Evolutionary conservation across 2,888 invertebrate species (phyloP).

Genomic region (Saturnia japonica): DNA sequence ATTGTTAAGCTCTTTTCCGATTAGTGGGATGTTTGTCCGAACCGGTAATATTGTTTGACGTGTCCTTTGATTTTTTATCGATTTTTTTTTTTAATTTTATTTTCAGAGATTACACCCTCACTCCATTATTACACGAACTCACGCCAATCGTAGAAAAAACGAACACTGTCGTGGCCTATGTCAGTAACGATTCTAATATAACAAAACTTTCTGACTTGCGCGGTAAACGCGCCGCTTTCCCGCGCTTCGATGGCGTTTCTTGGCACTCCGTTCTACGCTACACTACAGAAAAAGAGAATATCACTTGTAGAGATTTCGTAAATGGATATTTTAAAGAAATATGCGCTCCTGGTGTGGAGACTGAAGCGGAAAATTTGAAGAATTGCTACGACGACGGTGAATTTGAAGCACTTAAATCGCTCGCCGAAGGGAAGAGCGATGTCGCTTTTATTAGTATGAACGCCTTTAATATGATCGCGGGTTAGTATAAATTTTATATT

Average conservation of each 20-base stretch:
- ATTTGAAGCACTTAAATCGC: constrained; percentile 84
- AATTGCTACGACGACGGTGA: constrained; percentile 79
- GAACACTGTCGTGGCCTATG: constrained; percentile 86
- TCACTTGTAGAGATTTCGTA: constrained; percentile 65
- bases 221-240: constrained; percentile 90
- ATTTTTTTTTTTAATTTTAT: neutral
- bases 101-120: constrained; percentile 78
- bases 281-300: constrained; percentile 59
- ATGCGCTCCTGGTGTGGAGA: constrained; percentile 80
- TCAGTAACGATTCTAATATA: constrained; percentile 82
- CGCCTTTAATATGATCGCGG: constrained; percentile 82
- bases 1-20: no score
- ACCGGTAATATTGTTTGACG: no score
- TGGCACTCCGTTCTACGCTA: constrained; percentile 82
- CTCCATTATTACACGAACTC: constrained; percentile 83
- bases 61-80: no score
- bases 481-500: constrained; percentile 52
- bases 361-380: constrained; percentile 42
- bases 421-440: constrained; percentile 86
- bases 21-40: no score
- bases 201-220: constrained; percentile 83
- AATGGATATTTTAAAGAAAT: constrained; percentile 85
- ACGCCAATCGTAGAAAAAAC: constrained; percentile 81
- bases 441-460: constrained; percentile 89
- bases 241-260: constrained; percentile 88